phyloP scores from a whole-genome alignment of 2,113 vertebrate species.

The Acrocephalus arundinaceus region DNA sequence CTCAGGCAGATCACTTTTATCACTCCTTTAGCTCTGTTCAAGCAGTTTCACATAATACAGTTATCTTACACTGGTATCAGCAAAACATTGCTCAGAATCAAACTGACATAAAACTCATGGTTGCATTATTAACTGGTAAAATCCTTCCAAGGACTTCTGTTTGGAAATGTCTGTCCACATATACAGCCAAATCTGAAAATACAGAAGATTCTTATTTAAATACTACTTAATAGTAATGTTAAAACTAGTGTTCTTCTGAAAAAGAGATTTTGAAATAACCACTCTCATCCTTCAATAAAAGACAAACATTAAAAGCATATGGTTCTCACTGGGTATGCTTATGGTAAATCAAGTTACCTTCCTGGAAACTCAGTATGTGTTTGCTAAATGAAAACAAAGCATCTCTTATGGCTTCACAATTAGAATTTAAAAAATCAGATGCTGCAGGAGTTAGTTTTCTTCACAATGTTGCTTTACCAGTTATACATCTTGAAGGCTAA shows the following conservation, averaged over 20 bases:
- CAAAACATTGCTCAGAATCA: background rate
- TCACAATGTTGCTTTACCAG: background rate
- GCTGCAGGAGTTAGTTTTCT: background rate
- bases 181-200: background rate
- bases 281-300: background rate
- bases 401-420: background rate
- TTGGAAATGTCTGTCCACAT: background rate
- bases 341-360: background rate
- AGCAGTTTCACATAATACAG: background rate
- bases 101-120: background rate
- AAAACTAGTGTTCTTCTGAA: background rate
- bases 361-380: background rate
- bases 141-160: background rate
- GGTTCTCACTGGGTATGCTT: background rate
- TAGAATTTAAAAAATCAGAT: background rate
- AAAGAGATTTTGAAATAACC: slow-evolving; percentile 29
- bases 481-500: background rate
- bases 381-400: slow-evolving; percentile 19
- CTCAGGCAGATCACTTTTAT: background rate
- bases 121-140: background rate
- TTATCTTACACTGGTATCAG: background rate
- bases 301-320: background rate
- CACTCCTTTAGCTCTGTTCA: background rate
- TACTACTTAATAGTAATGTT: background rate
- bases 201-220: background rate